Evolutionary conservation across 2,888 invertebrate genomes (phyloP).

Genomic region (Caenorhabditis sp.): DNA sequence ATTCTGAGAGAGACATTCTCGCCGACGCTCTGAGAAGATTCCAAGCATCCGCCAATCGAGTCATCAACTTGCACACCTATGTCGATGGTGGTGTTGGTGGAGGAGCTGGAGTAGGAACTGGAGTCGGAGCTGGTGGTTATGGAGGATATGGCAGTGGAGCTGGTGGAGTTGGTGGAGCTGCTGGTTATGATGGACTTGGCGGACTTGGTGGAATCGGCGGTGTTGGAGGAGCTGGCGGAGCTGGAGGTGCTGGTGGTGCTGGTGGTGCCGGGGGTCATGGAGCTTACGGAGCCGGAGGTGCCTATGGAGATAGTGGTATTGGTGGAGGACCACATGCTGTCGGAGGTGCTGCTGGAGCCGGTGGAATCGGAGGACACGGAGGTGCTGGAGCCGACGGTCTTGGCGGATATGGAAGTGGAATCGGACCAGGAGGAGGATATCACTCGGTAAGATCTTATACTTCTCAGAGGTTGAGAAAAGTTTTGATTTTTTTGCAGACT

Average conservation of each 20-base stretch:
- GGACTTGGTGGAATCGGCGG: slow-evolving; percentile 13
- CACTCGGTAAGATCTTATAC: no score
- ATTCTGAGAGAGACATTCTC: slow-evolving; percentile 65
- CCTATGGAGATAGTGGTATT: slow-evolving; percentile 26
- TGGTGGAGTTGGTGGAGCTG: slow-evolving; percentile 23
- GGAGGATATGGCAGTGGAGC: slow-evolving; percentile 10
- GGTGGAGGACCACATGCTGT: slow-evolving; percentile 13
- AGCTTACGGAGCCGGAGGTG: slow-evolving; percentile 30
- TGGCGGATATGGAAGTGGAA: slow-evolving; percentile 1
- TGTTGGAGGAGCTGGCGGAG: slow-evolving; percentile 20
- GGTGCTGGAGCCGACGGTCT: neutral
- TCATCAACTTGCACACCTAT: slow-evolving; percentile 58
- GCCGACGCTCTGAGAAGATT: slow-evolving; percentile 67
- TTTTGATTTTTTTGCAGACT: slow-evolving; percentile 4
- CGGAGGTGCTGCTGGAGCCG: slow-evolving; percentile 12
- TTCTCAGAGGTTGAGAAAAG: no score
- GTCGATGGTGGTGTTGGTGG: slow-evolving; percentile 25
- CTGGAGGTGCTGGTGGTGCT: slow-evolving; percentile 14
- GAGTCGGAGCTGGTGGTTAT: slow-evolving; percentile 12
- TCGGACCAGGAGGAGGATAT: neutral
- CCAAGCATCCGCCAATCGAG: slow-evolving; percentile 66
- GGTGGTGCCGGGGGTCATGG: slow-evolving; percentile 12
- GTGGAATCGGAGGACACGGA: neutral
- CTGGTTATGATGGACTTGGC: slow-evolving; percentile 9
- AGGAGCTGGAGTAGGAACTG: slow-evolving; percentile 7